Evolutionary conservation across 2,888 invertebrate genomes (phyloP).

Genomic region (Chydorus sphaericus): DNA sequence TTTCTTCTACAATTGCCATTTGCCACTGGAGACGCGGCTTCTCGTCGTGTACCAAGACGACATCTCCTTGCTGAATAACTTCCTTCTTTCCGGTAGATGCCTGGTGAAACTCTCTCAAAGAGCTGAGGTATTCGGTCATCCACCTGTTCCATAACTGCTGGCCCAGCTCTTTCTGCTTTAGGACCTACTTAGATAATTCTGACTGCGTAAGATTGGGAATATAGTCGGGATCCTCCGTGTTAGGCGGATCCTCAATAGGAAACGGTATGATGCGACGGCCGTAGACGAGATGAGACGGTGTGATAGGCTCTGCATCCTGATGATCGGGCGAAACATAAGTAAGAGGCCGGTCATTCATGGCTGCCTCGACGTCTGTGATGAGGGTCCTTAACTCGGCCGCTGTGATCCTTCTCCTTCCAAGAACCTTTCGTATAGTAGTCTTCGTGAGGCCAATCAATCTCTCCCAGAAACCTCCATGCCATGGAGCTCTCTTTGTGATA

Average conservation of each 20-base stretch:
- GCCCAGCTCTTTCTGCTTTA: no score
- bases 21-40: not conserved
- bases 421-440: not conserved
- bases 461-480: constrained; percentile 10
- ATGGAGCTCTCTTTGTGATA: constrained; percentile 6
- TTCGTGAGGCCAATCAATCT: not conserved
- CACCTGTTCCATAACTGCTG: no score
- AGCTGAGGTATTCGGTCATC: no score
- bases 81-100: not conserved
- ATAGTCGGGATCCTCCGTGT: no score
- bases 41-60: constrained; percentile 1
- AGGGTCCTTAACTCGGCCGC: not conserved
- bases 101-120: not conserved
- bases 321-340: constrained; percentile 3
- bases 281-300: constrained; percentile 1
- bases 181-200: no score
- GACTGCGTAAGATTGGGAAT: no score
- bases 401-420: not conserved
- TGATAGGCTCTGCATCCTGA: not conserved
- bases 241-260: no score
- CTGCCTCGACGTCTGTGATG: not conserved
- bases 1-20: not conserved
- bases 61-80: not conserved
- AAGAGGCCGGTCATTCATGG: constrained; percentile 8
- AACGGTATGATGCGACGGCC: not conserved